Base-by-base conservation (phyloP, 2,113 vertebrate species). In the Scatophagus argus region DNA sequence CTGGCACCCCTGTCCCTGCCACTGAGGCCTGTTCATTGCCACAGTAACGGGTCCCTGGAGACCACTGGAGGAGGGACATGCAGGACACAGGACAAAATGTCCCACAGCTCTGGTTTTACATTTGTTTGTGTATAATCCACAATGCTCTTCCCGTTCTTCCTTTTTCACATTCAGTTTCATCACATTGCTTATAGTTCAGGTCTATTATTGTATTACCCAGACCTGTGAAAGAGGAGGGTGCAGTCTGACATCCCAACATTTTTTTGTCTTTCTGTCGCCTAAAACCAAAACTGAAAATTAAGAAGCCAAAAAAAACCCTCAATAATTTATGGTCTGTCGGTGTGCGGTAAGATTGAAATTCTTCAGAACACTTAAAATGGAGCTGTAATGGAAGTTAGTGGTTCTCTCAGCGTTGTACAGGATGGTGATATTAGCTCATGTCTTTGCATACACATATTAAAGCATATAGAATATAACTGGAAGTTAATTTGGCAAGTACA, bases 11-110 rank as follows among this genome's bases (percentile, higher is more conserved):
- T 78, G 82, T 84, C 67, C 62, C 31, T 72, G 75, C 78, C 86
- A 70, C 61, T 84, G 72, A 85, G 88, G 87, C 85, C 82, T 66
- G 74, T 84, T 92, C 91, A 91, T 91, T 71, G 91, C 89, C 88
- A 85, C 86, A 83, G 92, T 95, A 94, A 94, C 93, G 87, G 93
- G 93, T 77, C 92, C 90, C 92, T 59, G 68, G 91, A 88, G 92
- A 93, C 84, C 62, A 17, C 60, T 76, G 65, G 75, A 86, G 85
- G 86, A 80, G 81, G 80, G 82, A 84, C 83, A 69, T 46, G 41
- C 76, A 72, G 76, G 81, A 91, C 88, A 81, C 80, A 34, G 69
- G 47, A 38, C 47, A 38, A 64, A 47, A 63, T 74, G 88, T 93
- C 90, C 88, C 91, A 70, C 75, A 51, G 81, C 84, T 12, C 60